Conservation (phyloP, 1,140 invertebrate genomes). For the Halesus radiatus region DNA sequence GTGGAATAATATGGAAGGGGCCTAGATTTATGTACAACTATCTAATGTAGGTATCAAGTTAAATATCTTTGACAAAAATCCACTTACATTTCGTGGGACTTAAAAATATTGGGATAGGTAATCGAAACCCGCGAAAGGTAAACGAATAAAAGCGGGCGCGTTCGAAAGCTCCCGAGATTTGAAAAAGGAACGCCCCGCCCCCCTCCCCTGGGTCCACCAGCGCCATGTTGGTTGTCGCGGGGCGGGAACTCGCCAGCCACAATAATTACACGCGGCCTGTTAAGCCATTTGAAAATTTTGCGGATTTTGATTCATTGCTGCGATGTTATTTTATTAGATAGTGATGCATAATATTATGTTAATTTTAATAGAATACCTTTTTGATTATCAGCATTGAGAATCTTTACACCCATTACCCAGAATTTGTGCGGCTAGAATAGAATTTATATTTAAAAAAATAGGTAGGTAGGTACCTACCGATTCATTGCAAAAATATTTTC, state of each 20-base stretch:
- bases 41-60: too few relatives aligned
- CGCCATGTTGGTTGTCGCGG: slow-evolving; percentile 31
- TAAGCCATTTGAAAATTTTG: neutral
- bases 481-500: too few relatives aligned
- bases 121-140: neutral
- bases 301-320: neutral
- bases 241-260: slow-evolving; percentile 8
- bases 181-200: slow-evolving; percentile 37
- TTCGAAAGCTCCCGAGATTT: neutral
- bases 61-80: too few relatives aligned
- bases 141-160: neutral
- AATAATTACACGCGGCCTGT: neutral
- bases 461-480: too few relatives aligned
- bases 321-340: neutral
- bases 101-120: too few relatives aligned
- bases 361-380: neutral
- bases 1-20: too few relatives aligned
- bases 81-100: too few relatives aligned
- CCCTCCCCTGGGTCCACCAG: slow-evolving; percentile 8
- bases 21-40: too few relatives aligned
- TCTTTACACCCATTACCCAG: too few relatives aligned
- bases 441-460: too few relatives aligned
- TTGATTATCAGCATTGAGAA: too few relatives aligned
- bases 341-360: neutral
- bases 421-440: too few relatives aligned